Base-by-base conservation (phyloP, 23 tunicate species). In the Clavelina lepadiformis region DNA sequence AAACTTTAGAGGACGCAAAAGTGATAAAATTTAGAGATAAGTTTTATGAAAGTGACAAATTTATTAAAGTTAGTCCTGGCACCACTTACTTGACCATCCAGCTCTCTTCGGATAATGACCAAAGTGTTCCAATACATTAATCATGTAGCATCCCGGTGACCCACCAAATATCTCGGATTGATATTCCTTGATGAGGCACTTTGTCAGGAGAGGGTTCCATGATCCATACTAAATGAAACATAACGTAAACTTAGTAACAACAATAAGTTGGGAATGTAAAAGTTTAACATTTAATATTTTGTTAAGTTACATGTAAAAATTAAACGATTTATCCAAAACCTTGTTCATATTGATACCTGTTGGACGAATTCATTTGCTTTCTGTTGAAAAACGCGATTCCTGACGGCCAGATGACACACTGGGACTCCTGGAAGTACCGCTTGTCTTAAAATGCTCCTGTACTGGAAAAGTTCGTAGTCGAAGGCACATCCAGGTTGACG, bases 351-450 rank as follows among this genome's bases (percentile, higher is more conserved):
- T 22, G 60, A 50, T 31, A 75, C 81, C 53, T 33, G 35, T 38
- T 7, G 50, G 11, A 41, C 47, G 27, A 20, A 65, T 45, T 59
- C 66, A 3, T 32, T 30, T 25, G 74, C 84, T 22, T 35, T 22
- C 5, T 26, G 46, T 4, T 44, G 76, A 57, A 89, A 89, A 31
- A 32, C 75, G 32, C 50, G 30, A 51, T 81, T 89, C 25, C 97
- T 41, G 46, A 89, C 63, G 2, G 80, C 97, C 56, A 69, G 24
- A 33, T 89, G 97, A 51, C 97, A 89, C 22, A 89, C 83, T 28
- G 97, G 97, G 21, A 89, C 89, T 28, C 64, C 66, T 8, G 97
- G 97, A 26, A 89, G 72, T 20, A 89, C 73, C 22, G 89, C 73
- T 35, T 89, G 88, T 19, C 87, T 82, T 0, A 68, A 71, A 5